Evolutionary conservation across 2,888 invertebrate species (phyloP).

Genomic region (Drosophila putrida): DNA sequence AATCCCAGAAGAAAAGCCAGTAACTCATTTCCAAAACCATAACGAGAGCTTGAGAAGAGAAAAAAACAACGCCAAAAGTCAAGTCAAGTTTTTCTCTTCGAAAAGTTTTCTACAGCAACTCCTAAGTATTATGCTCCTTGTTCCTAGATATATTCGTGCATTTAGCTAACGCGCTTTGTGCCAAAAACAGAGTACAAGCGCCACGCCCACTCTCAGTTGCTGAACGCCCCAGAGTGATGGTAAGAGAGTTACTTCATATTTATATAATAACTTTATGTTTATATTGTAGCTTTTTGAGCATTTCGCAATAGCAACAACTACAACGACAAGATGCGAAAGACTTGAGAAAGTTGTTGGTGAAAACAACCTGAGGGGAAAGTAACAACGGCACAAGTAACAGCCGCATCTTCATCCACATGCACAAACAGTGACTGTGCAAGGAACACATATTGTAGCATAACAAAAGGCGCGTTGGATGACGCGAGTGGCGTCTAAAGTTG

Average conservation of each 20-base stretch:
- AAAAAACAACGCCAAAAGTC: slow-evolving; percentile 26
- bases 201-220: slow-evolving; percentile 41
- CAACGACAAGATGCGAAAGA: slow-evolving; percentile 27
- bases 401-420: slow-evolving; percentile 20
- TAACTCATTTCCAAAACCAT: slow-evolving; percentile 26
- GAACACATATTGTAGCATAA: slow-evolving; percentile 59
- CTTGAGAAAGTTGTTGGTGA: slow-evolving; percentile 45
- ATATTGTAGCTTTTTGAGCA: slow-evolving; percentile 73
- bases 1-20: slow-evolving; percentile 26
- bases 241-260: slow-evolving; percentile 69
- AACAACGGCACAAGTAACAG: slow-evolving; percentile 4
- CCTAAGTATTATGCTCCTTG: slow-evolving; percentile 18
- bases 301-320: slow-evolving; percentile 56
- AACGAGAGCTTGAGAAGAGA: slow-evolving; percentile 16
- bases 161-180: slow-evolving; percentile 30
- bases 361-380: slow-evolving; percentile 39
- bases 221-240: slow-evolving; percentile 19
- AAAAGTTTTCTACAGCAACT: slow-evolving; percentile 40
- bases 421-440: slow-evolving; percentile 12
- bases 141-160: slow-evolving; percentile 14
- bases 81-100: slow-evolving; percentile 44
- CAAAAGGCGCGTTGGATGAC: slow-evolving; percentile 68
- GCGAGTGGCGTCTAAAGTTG: slow-evolving; percentile 74
- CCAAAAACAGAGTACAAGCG: slow-evolving; percentile 18
- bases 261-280: slow-evolving; percentile 80